Evolutionary conservation across 2,888 invertebrate genomes (phyloP).

Genomic region (Agrilus mali): DNA sequence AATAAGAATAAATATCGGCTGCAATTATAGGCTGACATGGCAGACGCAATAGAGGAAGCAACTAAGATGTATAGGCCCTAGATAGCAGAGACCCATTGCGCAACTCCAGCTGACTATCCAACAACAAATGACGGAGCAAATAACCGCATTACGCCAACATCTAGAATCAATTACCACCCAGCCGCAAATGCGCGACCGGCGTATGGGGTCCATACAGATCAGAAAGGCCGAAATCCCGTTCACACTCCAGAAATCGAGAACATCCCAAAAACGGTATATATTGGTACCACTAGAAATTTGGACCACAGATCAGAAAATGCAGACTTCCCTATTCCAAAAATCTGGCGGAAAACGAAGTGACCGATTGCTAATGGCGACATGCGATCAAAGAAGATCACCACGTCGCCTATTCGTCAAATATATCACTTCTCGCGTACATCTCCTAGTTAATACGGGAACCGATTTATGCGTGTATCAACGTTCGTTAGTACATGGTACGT

Average conservation of each 20-base stretch:
- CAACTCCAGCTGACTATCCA: no score
- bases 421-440: conserved; percentile 11
- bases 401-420: conserved; percentile 20
- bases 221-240: no score
- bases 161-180: no score
- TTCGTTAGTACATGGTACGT: conserved; percentile 10
- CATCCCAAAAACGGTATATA: conserved; percentile 1
- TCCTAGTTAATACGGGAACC: conserved; percentile 10
- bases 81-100: no score
- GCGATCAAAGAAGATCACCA: conserved; percentile 17
- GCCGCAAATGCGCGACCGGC: no score
- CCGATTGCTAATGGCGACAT: conserved; percentile 1
- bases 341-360: conserved; percentile 2
- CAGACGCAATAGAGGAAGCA: no score
- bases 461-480: conserved; percentile 16
- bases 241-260: no score
- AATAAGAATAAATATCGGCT: conserved; percentile 22
- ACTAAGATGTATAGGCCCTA: no score
- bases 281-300: conserved; percentile 11
- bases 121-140: no score
- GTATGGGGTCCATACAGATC: no score
- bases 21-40: conserved; percentile 18
- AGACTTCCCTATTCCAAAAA: conserved; percentile 7
- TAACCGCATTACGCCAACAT: no score
- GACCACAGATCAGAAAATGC: conserved; percentile 6